Base-by-base conservation (phyloP, 53 echinoderm and acorn worm species). In the Zoroaster sp. region DNA sequence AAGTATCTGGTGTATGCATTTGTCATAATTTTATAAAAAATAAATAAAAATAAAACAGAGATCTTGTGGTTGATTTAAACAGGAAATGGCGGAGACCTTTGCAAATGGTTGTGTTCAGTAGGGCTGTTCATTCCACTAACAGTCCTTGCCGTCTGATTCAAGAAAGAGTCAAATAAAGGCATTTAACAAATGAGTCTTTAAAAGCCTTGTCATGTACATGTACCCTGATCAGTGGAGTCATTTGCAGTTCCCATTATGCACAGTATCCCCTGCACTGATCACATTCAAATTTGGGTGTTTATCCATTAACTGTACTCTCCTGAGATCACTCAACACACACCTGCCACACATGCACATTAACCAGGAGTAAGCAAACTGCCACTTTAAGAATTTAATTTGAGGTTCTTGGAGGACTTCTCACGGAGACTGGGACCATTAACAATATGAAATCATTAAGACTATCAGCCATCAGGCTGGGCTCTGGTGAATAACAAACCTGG, bases 341-440 rank as follows among this genome's bases (percentile, higher is more conserved):
- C 3, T 0, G 10, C 23, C 1, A 1, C n/a, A 28, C n/a, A 59
- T 59, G 63, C 63, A 21, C 0, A 9, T 0, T 59, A 59, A 28
- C 63, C 17, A 59, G 15, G 11, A 12, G 77, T 30, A 77, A 23
- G 47, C 35, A 79, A 1, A 17, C 79, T 49, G 71, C 40, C 85
- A 11, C 85, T 85, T 85, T 85, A 85, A 85, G 51, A 85, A 69
- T 83, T 70, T 85, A 85, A 85, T 85, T 71, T 85, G 39, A 79
- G 79, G 79, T 40, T 63, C 79, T 13, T 4, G 34, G 59, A 23
- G 79, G 55, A 36, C 10, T 39, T 79, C 55, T 63, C 79, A 79
- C 20, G 37, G 25, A 36, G 79, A 21, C 54, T 36, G 37, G 12
- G 35, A 37, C 33, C 28, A 52, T 79, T 63, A 79, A 35, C 79